Evolutionary conservation across 2,113 vertebrate species (phyloP).

Genomic region (Psittacara wagleri): DNA sequence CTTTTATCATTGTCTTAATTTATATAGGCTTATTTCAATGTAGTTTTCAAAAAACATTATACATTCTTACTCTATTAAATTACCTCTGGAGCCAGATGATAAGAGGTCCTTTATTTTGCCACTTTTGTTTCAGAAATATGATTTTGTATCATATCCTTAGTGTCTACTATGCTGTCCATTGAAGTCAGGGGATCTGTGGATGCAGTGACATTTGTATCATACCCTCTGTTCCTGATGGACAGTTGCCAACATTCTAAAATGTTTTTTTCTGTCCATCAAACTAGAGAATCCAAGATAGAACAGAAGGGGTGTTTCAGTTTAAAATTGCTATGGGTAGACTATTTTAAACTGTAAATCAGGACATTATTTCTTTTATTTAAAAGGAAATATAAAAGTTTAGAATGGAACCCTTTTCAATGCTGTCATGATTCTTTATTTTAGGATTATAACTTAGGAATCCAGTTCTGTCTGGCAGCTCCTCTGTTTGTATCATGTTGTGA

Average conservation of each 20-base stretch:
- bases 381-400: not conserved
- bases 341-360: not conserved
- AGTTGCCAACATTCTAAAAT: not conserved
- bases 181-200: not conserved
- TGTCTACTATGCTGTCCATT: not conserved
- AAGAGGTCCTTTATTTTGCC: not conserved
- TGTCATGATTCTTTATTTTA: not conserved
- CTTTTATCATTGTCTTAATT: not conserved
- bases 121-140: not conserved
- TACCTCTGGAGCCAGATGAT: not conserved
- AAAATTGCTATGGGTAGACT: not conserved
- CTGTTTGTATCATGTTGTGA: not conserved
- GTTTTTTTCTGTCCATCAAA: not conserved
- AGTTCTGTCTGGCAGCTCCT: not conserved
- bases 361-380: not conserved
- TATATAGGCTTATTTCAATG: not conserved
- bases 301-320: not conserved
- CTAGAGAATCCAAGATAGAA: not conserved
- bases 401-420: not conserved
- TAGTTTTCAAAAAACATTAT: not conserved
- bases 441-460: not conserved
- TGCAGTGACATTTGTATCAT: not conserved
- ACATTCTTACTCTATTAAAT: not conserved
- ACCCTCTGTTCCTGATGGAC: not conserved
- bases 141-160: not conserved